Conservation (phyloP, 1,140 invertebrate species). For the Ceratina calcarata region DNA sequence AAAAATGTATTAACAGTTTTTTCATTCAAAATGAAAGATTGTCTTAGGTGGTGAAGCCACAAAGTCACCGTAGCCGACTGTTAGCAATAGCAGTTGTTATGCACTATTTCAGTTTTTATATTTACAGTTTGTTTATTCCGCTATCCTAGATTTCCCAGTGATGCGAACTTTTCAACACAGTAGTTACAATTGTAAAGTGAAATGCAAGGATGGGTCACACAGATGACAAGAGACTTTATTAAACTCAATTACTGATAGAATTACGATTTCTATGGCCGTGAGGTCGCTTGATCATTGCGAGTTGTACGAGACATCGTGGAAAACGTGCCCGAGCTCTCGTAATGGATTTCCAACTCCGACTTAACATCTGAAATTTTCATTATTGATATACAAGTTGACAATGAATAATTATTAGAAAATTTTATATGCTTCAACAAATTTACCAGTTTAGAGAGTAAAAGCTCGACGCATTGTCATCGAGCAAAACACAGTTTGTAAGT, state of each 20-base stretch:
- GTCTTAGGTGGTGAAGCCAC: too few relatives aligned
- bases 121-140: background rate
- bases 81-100: too few relatives aligned
- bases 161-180: too few relatives aligned
- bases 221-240: background rate
- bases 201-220: background rate
- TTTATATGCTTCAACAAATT: too few relatives aligned
- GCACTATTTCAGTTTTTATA: background rate
- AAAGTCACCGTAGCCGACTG: too few relatives aligned
- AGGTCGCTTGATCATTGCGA: background rate
- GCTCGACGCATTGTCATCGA: too few relatives aligned
- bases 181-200: background rate
- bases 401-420: background rate
- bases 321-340: background rate
- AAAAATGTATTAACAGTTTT: too few relatives aligned
- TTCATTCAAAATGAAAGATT: too few relatives aligned
- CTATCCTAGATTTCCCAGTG: background rate
- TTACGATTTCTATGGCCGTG: background rate
- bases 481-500: too few relatives aligned
- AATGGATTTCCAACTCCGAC: background rate
- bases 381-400: background rate
- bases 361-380: constrained; percentile 28
- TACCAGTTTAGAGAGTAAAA: too few relatives aligned
- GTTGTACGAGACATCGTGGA: background rate
- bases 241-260: background rate